Percentiles rank a stretch among this genome's conserved stretches.
These are phyloP conservation scores for Dipodomys merriami DNA, from an alignment of 2,113 vertebrate species.

Conservation along the genomic window DNA sequence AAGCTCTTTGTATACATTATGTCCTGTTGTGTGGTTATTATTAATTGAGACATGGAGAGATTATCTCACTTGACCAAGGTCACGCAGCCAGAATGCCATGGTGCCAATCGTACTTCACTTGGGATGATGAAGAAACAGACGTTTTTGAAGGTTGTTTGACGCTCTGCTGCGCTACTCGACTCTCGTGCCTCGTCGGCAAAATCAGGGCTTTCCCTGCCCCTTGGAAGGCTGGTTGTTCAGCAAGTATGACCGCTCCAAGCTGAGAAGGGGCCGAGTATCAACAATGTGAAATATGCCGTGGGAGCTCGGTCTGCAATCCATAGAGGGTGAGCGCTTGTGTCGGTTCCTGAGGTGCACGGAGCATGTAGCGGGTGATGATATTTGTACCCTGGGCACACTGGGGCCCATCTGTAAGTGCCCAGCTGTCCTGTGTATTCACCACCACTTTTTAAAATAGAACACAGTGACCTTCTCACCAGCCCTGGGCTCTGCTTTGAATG, in stretches of 20 bases:
- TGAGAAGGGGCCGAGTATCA: not conserved
- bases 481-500: not conserved
- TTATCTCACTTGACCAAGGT: not conserved
- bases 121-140: not conserved
- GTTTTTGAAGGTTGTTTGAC: not conserved
- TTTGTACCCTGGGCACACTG: rapidly evolving
- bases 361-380: too few relatives aligned
- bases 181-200: not conserved
- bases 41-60: not conserved
- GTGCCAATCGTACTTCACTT: not conserved
- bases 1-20: not conserved
- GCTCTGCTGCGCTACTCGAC: not conserved
- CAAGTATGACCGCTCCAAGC: not conserved
- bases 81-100: not conserved
- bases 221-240: not conserved
- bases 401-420: not conserved
- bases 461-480: not conserved
- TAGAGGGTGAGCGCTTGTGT: not conserved
- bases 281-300: not conserved
- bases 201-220: not conserved
- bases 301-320: not conserved
- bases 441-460: not conserved
- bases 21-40: not conserved
- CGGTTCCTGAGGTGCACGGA: not conserved
- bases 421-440: not conserved